Evolutionary conservation across 2,797 vertebrate genomes (phyloP).

Genomic region (Tenualosa thibaudeaui): DNA sequence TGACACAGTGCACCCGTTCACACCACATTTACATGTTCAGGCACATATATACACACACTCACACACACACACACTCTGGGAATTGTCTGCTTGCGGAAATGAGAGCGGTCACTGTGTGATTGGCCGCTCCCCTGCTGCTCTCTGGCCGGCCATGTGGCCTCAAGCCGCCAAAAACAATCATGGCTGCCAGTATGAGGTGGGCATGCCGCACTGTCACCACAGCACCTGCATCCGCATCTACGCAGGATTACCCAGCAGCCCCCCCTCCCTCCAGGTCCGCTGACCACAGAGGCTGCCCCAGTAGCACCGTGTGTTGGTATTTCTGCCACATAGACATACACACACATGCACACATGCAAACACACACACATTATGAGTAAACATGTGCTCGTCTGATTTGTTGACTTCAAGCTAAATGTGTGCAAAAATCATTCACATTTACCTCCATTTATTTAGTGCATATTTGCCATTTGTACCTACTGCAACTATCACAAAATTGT

Average conservation of each 20-base stretch:
- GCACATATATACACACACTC: slow-evolving; percentile 27
- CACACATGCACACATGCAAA: neutral
- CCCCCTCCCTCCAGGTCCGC: slow-evolving; percentile 43
- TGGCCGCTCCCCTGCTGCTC: slow-evolving; percentile 16
- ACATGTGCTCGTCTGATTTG: neutral
- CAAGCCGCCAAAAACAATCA: slow-evolving; percentile 83
- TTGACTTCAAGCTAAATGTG: neutral
- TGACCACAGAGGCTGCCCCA: neutral
- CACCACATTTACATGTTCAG: neutral
- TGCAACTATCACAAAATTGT: too few relatives aligned
- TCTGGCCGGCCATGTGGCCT: slow-evolving; percentile 76
- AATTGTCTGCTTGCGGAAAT: neutral
- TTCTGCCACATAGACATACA: neutral
- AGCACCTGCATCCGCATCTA: neutral
- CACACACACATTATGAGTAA: neutral
- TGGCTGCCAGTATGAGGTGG: slow-evolving; percentile 77
- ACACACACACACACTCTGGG: slow-evolving; percentile 32
- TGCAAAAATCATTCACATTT: neutral
- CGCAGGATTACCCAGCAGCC: slow-evolving; percentile 8
- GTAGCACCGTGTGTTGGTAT: neutral
- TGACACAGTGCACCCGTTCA: neutral
- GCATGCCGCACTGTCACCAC: slow-evolving; percentile 51
- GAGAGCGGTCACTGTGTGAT: neutral
- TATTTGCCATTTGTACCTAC: neutral
- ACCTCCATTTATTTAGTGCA: neutral